Evolutionary conservation across 1,140 invertebrate species (phyloP).

Genomic region (Physella acuta): DNA sequence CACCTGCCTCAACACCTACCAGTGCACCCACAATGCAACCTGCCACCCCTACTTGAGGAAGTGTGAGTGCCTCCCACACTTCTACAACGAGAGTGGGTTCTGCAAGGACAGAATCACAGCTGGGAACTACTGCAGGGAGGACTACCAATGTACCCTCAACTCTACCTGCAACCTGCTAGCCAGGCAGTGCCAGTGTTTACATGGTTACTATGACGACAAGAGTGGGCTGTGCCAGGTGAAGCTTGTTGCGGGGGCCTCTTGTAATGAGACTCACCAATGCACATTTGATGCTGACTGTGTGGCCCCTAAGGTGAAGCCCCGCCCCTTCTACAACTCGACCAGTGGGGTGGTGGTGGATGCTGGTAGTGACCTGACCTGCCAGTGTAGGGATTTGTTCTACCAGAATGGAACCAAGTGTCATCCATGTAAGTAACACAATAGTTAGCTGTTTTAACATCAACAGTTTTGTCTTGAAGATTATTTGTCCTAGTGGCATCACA

Average conservation of each 20-base stretch:
- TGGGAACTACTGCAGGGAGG: not conserved
- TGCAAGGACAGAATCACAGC: conserved; percentile 11
- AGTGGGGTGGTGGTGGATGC: not conserved
- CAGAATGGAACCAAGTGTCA: conserved; percentile 12
- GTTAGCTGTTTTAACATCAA: not conserved
- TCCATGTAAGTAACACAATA: conserved; percentile 2
- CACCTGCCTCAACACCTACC: not conserved
- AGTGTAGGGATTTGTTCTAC: not conserved
- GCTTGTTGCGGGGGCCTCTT: not conserved
- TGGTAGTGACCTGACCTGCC: not conserved
- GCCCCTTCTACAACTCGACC: not conserved
- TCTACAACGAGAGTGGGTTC: conserved; percentile 21
- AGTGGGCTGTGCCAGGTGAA: conserved; percentile 11
- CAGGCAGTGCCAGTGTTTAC: conserved; percentile 18
- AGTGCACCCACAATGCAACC: conserved; percentile 12
- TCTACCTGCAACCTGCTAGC: conserved; percentile 10
- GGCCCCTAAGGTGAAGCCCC: not conserved
- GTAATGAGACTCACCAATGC: conserved; percentile 26
- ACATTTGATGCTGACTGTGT: conserved; percentile 23
- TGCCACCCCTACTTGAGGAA: not conserved
- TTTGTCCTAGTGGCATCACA: too few relatives aligned
- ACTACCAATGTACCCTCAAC: conserved; percentile 24
- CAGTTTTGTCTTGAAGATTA: too few relatives aligned
- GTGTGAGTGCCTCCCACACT: conserved; percentile 23
- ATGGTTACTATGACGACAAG: conserved; percentile 18